These are phyloP conservation scores for Sinocyclocheilus anophthalmus DNA, from an alignment of 2,113 vertebrate genomes.

Conservation along the genomic window DNA sequence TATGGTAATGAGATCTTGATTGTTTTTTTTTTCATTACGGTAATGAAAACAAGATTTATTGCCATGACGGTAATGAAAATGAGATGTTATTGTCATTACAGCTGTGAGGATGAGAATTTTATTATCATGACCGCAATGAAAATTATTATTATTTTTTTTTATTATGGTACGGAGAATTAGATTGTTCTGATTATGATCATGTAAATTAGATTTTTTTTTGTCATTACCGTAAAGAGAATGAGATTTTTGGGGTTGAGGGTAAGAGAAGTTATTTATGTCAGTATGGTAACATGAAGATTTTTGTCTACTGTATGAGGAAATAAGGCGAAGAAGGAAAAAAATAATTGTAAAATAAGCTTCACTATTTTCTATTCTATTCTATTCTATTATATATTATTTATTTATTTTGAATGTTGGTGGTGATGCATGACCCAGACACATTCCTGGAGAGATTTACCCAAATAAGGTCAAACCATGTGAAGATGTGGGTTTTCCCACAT, in stretches of 20 bases:
- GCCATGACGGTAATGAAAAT: not conserved
- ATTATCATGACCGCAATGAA: not conserved
- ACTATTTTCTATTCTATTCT: no score
- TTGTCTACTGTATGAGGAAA: not conserved
- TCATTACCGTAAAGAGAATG: not conserved
- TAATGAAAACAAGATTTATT: not conserved
- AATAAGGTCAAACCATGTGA: not conserved
- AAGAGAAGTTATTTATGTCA: not conserved
- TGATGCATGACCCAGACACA: no score
- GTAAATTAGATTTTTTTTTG: not conserved
- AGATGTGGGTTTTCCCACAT: slow-evolving; percentile 13
- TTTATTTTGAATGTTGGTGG: no score
- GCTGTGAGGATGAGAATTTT: not conserved
- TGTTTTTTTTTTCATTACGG: no score
- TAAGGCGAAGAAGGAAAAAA: not conserved
- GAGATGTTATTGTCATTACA: not conserved
- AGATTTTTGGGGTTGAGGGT: not conserved
- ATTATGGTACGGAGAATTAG: not conserved
- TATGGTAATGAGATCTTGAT: no score
- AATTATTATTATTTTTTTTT: not conserved
- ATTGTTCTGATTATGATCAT: not conserved
- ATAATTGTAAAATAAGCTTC: not conserved
- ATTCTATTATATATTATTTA: no score
- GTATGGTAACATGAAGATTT: not conserved
- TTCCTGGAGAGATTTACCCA: not conserved